phyloP scores from a whole-genome alignment of 2,888 invertebrate species.

The Thymelicus lineola region DNA sequence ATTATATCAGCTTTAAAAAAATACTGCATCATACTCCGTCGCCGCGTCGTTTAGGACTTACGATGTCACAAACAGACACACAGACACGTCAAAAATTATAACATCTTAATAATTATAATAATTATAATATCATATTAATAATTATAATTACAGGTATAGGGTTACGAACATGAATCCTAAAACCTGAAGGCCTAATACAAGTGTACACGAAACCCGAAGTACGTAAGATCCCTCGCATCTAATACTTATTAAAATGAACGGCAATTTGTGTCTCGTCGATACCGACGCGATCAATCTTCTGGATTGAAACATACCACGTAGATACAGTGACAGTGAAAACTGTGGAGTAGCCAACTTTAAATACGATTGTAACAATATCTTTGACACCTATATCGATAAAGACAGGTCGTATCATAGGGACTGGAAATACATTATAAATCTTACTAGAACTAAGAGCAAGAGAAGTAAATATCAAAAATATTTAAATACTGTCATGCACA shows the following conservation, averaged over 20 bases:
- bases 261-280: slow-evolving; percentile 73
- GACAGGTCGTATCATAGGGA: background rate
- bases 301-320: slow-evolving; percentile 60
- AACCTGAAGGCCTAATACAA: background rate
- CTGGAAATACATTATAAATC: background rate
- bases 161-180: background rate
- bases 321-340: slow-evolving; percentile 44
- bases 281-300: slow-evolving; percentile 72
- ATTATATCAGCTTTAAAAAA: too few relatives aligned
- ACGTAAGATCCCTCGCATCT: slow-evolving; percentile 45
- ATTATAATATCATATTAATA: too few relatives aligned
- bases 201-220: slow-evolving; percentile 36
- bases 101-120: too few relatives aligned
- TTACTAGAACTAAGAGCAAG: too few relatives aligned
- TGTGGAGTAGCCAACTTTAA: slow-evolving; percentile 47
- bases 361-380: background rate
- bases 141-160: too few relatives aligned
- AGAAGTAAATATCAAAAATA: too few relatives aligned
- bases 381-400: too few relatives aligned
- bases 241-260: slow-evolving; percentile 76
- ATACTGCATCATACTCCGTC: too few relatives aligned
- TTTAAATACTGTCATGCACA: slow-evolving; percentile 3
- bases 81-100: too few relatives aligned
- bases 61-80: too few relatives aligned
- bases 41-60: too few relatives aligned